phyloP scores from a whole-genome alignment of 2,113 vertebrate species.

The Peucedramus taeniatus region DNA sequence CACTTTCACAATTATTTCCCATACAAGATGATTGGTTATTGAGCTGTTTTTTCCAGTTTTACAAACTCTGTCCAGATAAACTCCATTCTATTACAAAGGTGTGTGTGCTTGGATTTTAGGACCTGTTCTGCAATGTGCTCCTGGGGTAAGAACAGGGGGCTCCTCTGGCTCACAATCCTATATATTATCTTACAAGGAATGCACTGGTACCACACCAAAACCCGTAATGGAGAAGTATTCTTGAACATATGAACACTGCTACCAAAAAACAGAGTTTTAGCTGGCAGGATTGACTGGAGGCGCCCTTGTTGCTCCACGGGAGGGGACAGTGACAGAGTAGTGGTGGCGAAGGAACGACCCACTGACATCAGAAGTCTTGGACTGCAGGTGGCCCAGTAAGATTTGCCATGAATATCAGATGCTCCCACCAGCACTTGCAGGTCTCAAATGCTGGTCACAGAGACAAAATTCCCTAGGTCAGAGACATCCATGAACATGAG shows the following conservation, averaged over 20 bases:
- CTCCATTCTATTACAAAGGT: neutral
- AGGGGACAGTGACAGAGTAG: neutral
- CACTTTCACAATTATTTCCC: neutral
- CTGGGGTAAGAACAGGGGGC: neutral
- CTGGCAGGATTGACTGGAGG: neutral
- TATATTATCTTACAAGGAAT: neutral
- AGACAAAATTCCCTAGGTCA: neutral
- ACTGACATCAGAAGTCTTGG: neutral
- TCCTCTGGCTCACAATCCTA: neutral
- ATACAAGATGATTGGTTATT: neutral
- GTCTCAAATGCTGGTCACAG: neutral
- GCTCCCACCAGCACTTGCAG: neutral
- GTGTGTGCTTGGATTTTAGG: neutral
- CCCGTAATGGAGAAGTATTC: accelerated
- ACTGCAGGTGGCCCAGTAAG: neutral
- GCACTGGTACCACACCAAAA: neutral
- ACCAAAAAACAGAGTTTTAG: neutral
- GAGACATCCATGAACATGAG: neutral
- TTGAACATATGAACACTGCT: neutral
- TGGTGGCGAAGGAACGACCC: accelerated
- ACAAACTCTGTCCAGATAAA: neutral
- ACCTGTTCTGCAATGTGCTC: neutral
- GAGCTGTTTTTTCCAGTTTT: neutral
- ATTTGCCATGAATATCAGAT: neutral
- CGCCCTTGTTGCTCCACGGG: neutral